Percentiles rank a stretch among this genome's conserved stretches.
Evolutionary conservation across 2,113 vertebrate genomes (phyloP).

Genomic region (Pachypanchax playfairii): DNA sequence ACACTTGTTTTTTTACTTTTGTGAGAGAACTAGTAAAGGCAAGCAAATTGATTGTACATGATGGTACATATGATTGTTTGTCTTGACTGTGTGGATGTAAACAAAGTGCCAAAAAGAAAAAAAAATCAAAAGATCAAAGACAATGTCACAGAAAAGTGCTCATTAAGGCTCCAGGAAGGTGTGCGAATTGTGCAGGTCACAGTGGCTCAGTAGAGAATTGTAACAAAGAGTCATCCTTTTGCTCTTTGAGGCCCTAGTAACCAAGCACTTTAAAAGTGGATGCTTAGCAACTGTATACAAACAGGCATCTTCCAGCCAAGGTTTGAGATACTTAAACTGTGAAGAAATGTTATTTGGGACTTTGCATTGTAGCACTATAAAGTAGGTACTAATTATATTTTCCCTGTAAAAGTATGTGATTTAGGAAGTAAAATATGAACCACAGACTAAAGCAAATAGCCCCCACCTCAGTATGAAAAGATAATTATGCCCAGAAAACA

Average conservation of each 20-base stretch:
- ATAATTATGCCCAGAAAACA: too few species aligned
- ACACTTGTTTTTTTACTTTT: slow-evolving; percentile 21
- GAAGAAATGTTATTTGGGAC: not conserved
- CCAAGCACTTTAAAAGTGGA: slow-evolving; percentile 8
- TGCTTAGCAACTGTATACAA: slow-evolving; percentile 16
- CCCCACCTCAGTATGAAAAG: too few species aligned
- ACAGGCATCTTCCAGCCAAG: not conserved
- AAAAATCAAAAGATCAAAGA: slow-evolving; percentile 40
- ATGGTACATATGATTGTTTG: slow-evolving; percentile 17
- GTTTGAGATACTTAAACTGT: not conserved
- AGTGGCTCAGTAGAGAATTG: slow-evolving; percentile 41
- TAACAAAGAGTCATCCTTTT: slow-evolving; percentile 31
- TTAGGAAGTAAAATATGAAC: too few species aligned
- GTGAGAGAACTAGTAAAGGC: slow-evolving; percentile 7
- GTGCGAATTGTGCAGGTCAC: slow-evolving; percentile 35
- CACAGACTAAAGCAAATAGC: too few species aligned
- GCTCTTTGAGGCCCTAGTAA: slow-evolving; percentile 20
- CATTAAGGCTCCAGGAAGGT: slow-evolving; percentile 46
- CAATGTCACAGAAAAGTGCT: slow-evolving; percentile 46
- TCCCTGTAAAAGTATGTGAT: too few species aligned
- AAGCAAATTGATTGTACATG: slow-evolving; percentile 49
- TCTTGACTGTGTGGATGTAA: slow-evolving; percentile 18
- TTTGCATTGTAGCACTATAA: too few species aligned
- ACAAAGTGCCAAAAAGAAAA: not conserved
- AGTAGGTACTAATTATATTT: too few species aligned